Evolutionary conservation across 2,113 vertebrate species (phyloP).

Genomic region (Clarias macrocephalus): DNA sequence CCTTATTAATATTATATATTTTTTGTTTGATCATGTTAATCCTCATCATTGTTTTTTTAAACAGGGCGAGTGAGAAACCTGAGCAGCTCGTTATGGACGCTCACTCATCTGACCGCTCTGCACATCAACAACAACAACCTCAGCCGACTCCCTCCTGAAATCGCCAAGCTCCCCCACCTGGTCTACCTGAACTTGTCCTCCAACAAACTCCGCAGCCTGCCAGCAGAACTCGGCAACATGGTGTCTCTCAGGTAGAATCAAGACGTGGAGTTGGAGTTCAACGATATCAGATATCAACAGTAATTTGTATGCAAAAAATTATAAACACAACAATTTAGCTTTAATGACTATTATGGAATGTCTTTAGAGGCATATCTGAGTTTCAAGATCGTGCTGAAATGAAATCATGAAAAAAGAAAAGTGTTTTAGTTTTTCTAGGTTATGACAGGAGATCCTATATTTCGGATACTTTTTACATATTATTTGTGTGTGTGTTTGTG

Average conservation of each 20-base stretch:
- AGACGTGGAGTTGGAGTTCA: background rate
- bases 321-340: too few relatives aligned
- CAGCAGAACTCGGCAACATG: conserved; percentile 99
- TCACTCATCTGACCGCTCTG: conserved; percentile 95
- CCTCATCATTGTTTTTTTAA: background rate
- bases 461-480: background rate
- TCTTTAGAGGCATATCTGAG: background rate
- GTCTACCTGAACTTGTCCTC: conserved; percentile 98
- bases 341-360: background rate
- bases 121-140: conserved; percentile 99
- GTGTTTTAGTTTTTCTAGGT: background rate
- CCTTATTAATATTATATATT: background rate
- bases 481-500: background rate
- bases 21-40: background rate
- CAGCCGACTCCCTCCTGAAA: conserved; percentile 95
- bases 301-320: background rate
- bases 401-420: background rate
- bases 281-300: background rate
- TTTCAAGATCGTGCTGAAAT: background rate
- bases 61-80: conserved; percentile 93
- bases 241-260: conserved; percentile 94
- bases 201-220: conserved; percentile 99
- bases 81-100: conserved; percentile 91
- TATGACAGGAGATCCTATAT: background rate
- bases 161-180: conserved; percentile 96